phyloP scores from a whole-genome alignment of 2,113 vertebrate genomes.

The Odocoileus hemionus region DNA sequence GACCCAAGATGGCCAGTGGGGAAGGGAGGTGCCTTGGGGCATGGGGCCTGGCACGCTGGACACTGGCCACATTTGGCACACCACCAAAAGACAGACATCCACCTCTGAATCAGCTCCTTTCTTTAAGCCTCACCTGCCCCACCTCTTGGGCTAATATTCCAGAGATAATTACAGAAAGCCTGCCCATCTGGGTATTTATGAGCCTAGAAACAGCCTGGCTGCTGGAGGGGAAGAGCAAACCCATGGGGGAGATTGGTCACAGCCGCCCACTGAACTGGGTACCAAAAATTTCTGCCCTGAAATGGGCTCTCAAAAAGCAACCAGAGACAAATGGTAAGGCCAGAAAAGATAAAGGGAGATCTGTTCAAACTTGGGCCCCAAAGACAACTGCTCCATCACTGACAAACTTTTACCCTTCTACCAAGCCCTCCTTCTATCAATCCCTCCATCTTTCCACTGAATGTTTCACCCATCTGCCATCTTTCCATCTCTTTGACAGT shows the following conservation, averaged over 20 bases:
- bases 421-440: not conserved
- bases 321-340: not conserved
- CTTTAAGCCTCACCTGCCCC: slow-evolving; percentile 50
- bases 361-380: not conserved
- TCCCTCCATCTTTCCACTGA: not conserved
- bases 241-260: not conserved
- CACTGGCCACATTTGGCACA: slow-evolving; percentile 46
- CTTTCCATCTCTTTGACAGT: not conserved
- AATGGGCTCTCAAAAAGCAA: not conserved
- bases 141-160: slow-evolving; percentile 46
- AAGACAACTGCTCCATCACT: not conserved
- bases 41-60: not conserved
- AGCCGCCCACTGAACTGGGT: not conserved
- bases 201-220: slow-evolving; percentile 8
- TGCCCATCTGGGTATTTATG: slow-evolving; percentile 9
- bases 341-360: not conserved
- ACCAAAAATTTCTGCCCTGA: not conserved
- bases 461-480: not conserved
- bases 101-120: slow-evolving; percentile 59
- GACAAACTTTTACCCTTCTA: not conserved
- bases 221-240: not conserved
- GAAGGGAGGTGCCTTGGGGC: not conserved
- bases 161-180: slow-evolving; percentile 66
- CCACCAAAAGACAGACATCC: slow-evolving; percentile 28
- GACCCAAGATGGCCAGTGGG: not conserved